A percentile compares a stretch with the other conserved stretches of the same genome.
These are phyloP conservation scores for Syndactyla subalaris DNA, from an alignment of 2,797 vertebrate species.

Conservation along the genomic window DNA sequence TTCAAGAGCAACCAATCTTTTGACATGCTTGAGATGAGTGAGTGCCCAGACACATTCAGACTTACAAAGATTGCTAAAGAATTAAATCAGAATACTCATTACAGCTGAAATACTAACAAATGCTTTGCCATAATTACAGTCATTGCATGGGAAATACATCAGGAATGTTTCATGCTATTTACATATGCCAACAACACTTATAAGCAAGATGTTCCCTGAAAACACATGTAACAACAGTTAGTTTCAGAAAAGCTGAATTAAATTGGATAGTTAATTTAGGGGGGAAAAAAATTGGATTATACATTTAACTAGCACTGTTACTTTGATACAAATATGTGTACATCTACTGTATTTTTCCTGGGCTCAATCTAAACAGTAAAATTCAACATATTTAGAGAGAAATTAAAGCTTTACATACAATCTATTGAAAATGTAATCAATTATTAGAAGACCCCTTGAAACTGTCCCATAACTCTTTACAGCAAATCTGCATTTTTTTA, in stretches of 20 bases:
- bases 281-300: not conserved
- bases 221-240: not conserved
- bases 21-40: not conserved
- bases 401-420: constrained; percentile 1
- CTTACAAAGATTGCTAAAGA: not conserved
- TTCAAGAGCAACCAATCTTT: not conserved
- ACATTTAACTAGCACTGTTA: not conserved
- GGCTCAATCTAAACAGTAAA: not conserved
- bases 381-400: not conserved
- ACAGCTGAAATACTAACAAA: not conserved
- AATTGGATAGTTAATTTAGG: not conserved
- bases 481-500: not conserved
- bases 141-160: not conserved
- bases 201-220: not conserved
- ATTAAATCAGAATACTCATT: not conserved
- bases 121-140: not conserved
- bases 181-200: not conserved
- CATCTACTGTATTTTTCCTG: not conserved
- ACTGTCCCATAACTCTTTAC: constrained; percentile 5
- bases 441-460: constrained; percentile 2
- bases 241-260: not conserved
- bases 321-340: not conserved
- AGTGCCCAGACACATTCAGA: not conserved
- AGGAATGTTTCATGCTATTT: not conserved
- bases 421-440: constrained; percentile 1